Evolutionary conservation across 2,888 invertebrate species (phyloP).

Genomic region (Lithophane leautieri): DNA sequence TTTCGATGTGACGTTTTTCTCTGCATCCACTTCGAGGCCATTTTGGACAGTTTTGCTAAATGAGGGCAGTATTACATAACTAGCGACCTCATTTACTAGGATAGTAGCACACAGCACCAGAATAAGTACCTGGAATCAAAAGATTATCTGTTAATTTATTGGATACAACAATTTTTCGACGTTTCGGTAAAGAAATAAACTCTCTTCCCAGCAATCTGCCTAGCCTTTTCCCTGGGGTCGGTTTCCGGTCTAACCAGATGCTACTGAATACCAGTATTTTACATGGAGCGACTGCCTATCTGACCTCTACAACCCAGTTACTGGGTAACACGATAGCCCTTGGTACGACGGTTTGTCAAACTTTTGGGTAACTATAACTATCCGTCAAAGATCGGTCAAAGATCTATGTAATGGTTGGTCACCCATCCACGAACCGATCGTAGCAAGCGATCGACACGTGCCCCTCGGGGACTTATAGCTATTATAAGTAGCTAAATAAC

Average conservation of each 20-base stretch:
- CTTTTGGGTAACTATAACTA: too few relatives aligned
- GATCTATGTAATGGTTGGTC: neutral
- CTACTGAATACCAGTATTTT: neutral
- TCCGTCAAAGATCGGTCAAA: too few relatives aligned
- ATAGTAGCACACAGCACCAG: constrained; percentile 49
- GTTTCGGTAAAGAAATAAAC: neutral
- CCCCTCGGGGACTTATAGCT: neutral
- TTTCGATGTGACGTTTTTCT: constrained; percentile 21
- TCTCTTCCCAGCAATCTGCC: neutral
- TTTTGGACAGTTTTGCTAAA: constrained; percentile 25
- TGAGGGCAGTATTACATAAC: constrained; percentile 44
- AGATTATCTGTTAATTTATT: neutral
- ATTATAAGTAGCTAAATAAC: neutral
- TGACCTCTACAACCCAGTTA: neutral
- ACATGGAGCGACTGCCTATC: neutral
- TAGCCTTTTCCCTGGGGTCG: neutral
- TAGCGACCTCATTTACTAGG: constrained; percentile 40
- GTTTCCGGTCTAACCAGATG: neutral
- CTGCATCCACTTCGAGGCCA: constrained; percentile 4
- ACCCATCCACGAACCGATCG: neutral
- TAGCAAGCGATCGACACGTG: neutral
- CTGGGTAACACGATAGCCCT: neutral
- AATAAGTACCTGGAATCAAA: constrained; percentile 61
- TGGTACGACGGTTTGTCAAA: too few relatives aligned
- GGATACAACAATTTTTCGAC: neutral